Conservation (phyloP, 2,888 invertebrate genomes). For the Orthonychiurus folsomi region DNA sequence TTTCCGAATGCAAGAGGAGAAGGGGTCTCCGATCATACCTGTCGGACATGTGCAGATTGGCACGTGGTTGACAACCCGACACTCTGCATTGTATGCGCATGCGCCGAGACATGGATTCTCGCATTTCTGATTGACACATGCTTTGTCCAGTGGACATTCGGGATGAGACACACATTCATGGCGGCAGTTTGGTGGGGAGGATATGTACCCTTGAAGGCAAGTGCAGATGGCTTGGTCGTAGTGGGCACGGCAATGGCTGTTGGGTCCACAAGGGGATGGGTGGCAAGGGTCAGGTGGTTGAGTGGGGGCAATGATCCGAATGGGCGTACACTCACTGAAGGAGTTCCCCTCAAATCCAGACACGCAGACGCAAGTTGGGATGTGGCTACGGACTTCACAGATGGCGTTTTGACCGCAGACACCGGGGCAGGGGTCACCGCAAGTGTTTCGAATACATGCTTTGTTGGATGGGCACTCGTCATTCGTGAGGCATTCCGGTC, state of each 20-base stretch:
- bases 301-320: slow-evolving; percentile 10
- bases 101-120: slow-evolving; percentile 53
- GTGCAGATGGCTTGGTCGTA: slow-evolving; percentile 60
- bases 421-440: slow-evolving; percentile 43
- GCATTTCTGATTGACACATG: slow-evolving; percentile 42
- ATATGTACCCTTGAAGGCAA: slow-evolving; percentile 46
- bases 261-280: slow-evolving; percentile 59
- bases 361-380: slow-evolving; percentile 43
- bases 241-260: slow-evolving; percentile 52
- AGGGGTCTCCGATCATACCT: slow-evolving; percentile 59
- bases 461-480: slow-evolving; percentile 61
- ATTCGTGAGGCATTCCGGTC: slow-evolving; percentile 62
- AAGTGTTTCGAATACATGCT: slow-evolving; percentile 68
- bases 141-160: slow-evolving; percentile 42
- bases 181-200: slow-evolving; percentile 42
- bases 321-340: slow-evolving; percentile 51
- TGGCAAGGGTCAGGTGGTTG: slow-evolving; percentile 41
- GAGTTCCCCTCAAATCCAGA: slow-evolving; percentile 62
- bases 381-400: slow-evolving; percentile 64
- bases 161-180: slow-evolving; percentile 42
- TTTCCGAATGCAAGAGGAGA: slow-evolving; percentile 50
- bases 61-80: slow-evolving; percentile 71
- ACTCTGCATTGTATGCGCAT: slow-evolving; percentile 64
- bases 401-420: slow-evolving; percentile 53
- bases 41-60: slow-evolving; percentile 67